Evolutionary conservation across 2,797 vertebrate genomes (phyloP).

Genomic region (Salarias fasciatus): DNA sequence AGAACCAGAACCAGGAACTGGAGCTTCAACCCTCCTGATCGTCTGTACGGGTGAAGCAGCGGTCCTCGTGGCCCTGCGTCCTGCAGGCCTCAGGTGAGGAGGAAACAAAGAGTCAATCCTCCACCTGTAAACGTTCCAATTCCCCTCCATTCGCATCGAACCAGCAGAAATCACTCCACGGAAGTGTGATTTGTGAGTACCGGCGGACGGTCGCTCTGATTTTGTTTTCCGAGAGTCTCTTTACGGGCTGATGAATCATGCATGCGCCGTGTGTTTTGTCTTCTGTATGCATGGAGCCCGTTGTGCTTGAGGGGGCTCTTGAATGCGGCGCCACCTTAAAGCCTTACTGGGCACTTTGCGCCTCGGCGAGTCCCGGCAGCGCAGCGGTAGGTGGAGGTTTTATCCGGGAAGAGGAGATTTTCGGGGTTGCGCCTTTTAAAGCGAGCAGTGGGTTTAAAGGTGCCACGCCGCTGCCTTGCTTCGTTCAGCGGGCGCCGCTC

Average conservation of each 20-base stretch:
- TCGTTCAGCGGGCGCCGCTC: constrained; percentile 47
- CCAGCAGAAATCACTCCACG: no score
- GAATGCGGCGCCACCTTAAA: constrained; percentile 33
- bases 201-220: no score
- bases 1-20: no score
- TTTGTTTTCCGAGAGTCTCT: constrained; percentile 6
- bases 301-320: constrained; percentile 36
- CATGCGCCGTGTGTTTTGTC: neutral
- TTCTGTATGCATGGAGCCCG: constrained; percentile 47
- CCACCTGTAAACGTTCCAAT: no score
- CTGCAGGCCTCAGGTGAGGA: no score
- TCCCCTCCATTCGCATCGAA: no score
- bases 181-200: no score
- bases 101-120: no score
- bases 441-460: constrained; percentile 64
- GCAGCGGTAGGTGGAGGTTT: constrained; percentile 66
- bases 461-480: constrained; percentile 55
- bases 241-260: constrained; percentile 19
- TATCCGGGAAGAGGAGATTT: constrained; percentile 63
- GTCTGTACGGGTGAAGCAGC: no score
- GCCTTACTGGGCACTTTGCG: constrained; percentile 63
- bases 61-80: no score
- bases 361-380: constrained; percentile 52
- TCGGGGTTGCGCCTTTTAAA: constrained; percentile 60
- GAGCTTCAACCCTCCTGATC: no score